Conservation (phyloP, 30 jellyfish, hydroid and myxozoan genomes). For the Hydra vulgaris region DNA sequence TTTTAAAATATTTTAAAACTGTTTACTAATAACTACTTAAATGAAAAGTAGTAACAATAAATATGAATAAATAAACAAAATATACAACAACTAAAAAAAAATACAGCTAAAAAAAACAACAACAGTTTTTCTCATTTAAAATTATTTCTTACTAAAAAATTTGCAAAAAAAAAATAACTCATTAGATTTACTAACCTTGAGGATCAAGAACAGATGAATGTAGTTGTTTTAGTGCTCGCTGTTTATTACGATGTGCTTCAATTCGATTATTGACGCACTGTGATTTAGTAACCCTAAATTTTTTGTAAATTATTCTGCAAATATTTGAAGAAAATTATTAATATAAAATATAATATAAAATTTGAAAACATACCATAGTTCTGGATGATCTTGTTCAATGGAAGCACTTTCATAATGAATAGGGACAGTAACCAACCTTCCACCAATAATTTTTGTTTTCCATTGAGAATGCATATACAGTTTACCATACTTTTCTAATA, state of each 20-base stretch:
- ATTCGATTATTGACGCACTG: constrained; percentile 9
- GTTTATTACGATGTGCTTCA: constrained; percentile 40
- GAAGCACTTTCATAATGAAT: background rate
- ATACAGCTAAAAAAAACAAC: too few species aligned
- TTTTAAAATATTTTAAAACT: too few species aligned
- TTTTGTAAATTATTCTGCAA: background rate
- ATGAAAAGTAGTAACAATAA: too few species aligned
- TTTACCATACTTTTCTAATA: background rate
- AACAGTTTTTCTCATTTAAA: too few species aligned
- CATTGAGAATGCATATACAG: constrained; percentile 11
- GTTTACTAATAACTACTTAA: too few species aligned
- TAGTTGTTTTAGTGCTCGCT: constrained; percentile 28
- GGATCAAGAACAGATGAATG: constrained; percentile 39
- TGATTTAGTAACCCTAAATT: background rate
- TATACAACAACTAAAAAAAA: too few species aligned
- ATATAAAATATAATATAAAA: too few species aligned
- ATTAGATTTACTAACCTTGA: constrained; percentile 18
- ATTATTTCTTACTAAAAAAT: too few species aligned
- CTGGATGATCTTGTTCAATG: background rate
- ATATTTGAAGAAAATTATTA: too few species aligned
- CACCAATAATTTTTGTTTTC: constrained; percentile 36
- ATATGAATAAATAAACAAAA: too few species aligned
- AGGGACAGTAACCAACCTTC: constrained; percentile 39
- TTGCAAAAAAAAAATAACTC: too few species aligned
- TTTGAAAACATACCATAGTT: background rate